Base-by-base conservation (phyloP, 1,140 invertebrate species). In the Archivesica marissinica region DNA sequence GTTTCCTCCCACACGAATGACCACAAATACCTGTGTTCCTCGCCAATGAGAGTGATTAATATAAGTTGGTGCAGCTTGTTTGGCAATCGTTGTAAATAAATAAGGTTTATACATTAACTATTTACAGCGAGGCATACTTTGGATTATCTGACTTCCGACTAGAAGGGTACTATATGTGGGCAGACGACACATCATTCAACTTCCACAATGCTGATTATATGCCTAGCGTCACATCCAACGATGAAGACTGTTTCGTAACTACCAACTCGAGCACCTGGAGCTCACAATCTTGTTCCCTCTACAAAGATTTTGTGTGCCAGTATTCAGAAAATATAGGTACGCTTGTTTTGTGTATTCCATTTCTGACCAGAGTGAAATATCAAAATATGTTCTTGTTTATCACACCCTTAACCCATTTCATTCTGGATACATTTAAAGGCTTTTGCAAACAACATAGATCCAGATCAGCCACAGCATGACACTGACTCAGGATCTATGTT, bases 261-360 rank as follows among this genome's bases (percentile, higher is more conserved):
- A 64, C 59, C 3, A 52, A n/a, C 23, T 6, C 39, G 17, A 50
- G 25, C 9, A 54, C 59, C 13, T 85, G 82, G 82, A 25, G n/a
- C 9, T 47, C 56, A 3, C 30, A 52, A n/a, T 20, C 23, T 28
- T 85, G 82, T 23, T n/a, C 28, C 1, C 54, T 47, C 28, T n/a
- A 30, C 20, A 41, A 52, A 35, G 28, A 50, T 11, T 77, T 52
- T 78, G 82, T 85, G 20, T 85, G 82, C 44, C 72, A 85, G 17
- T 85, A 85, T 66, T 77, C 74, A 30, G 30, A 30, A 44, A 68
- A 56, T 33, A 77, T 68, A 52, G 28, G 82, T 85, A 56, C 54
- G 39, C 39, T 25, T n/a, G n/a, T n/a, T n/a, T n/a, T n/a, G n/a
- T n/a, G n/a, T 11, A 23, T 23, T 47, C 17, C 30, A 3, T 75